Conservation (phyloP, 2,113 vertebrate species). For the Xerus inauris region DNA sequence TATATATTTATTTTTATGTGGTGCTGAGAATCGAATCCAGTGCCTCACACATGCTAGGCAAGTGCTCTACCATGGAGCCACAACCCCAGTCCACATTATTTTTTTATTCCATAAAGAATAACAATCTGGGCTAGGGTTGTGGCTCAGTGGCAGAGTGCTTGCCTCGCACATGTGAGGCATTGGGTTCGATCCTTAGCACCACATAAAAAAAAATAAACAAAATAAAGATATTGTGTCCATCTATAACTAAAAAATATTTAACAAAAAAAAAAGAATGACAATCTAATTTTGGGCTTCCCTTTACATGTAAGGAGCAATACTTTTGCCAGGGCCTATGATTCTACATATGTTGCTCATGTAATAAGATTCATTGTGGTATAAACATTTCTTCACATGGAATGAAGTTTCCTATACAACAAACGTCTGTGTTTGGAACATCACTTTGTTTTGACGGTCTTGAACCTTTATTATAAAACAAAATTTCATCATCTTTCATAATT, state of each 20-base stretch:
- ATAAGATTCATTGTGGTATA: background rate
- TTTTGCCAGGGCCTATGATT: background rate
- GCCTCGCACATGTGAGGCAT: no score
- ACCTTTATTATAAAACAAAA: conserved; percentile 1
- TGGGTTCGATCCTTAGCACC: no score
- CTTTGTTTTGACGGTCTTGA: background rate
- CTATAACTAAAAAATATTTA: no score
- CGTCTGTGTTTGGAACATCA: background rate
- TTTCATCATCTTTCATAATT: conserved; percentile 44
- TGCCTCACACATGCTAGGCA: no score
- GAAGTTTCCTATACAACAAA: background rate
- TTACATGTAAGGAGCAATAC: background rate
- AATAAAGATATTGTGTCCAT: no score
- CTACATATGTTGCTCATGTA: background rate
- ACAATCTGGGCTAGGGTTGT: no score
- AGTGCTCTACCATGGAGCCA: no score
- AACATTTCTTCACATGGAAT: background rate
- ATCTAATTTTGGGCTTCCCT: background rate
- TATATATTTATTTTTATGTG: no score
- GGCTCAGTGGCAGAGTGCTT: no score
- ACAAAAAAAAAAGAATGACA: background rate
- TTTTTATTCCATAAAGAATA: background rate
- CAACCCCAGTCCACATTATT: no score
- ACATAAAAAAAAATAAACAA: no score
- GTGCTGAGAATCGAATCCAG: no score